Conservation (phyloP, 1,140 invertebrate genomes). For the Drosophila pruinosa region DNA sequence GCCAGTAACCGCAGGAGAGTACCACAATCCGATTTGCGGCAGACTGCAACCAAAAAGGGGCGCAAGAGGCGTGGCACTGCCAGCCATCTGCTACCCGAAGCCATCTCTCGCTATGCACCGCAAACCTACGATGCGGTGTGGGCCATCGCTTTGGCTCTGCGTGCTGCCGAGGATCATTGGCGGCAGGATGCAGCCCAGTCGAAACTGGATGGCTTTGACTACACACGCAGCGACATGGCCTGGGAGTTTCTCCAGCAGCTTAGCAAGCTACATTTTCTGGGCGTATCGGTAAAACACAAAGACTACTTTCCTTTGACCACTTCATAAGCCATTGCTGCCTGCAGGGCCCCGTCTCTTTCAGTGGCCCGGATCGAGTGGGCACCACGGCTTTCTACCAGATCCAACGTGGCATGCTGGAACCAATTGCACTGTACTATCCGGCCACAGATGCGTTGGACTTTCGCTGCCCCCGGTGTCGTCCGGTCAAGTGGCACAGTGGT, state of each 20-base stretch:
- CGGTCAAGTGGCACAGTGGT: conserved; percentile 89
- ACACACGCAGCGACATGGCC: conserved; percentile 88
- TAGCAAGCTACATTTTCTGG: conserved; percentile 89
- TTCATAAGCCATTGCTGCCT: neutral
- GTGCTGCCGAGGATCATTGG: conserved; percentile 78
- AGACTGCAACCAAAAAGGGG: neutral
- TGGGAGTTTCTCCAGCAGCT: conserved; percentile 87
- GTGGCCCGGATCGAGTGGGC: conserved; percentile 92
- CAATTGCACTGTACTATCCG: conserved; percentile 90
- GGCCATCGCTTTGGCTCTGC: conserved; percentile 89
- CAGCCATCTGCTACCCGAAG: conserved; percentile 52
- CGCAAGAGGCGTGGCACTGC: conserved; percentile 31
- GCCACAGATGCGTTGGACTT: conserved; percentile 87
- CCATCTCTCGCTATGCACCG: conserved; percentile 88
- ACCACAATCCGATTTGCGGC: conserved; percentile 54
- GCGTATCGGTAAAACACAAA: conserved; percentile 91
- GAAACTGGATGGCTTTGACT: conserved; percentile 87
- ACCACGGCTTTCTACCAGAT: conserved; percentile 93
- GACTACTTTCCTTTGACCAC: no score
- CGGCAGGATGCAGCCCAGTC: conserved; percentile 60
- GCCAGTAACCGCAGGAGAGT: conserved; percentile 2
- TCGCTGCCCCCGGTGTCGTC: conserved; percentile 87
- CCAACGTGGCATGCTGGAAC: conserved; percentile 88
- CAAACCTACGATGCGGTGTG: conserved; percentile 95
- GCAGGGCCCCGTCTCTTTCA: conserved; percentile 93